Base-by-base conservation (phyloP, 2,113 vertebrate species). In the Macroglossus sobrinus region DNA sequence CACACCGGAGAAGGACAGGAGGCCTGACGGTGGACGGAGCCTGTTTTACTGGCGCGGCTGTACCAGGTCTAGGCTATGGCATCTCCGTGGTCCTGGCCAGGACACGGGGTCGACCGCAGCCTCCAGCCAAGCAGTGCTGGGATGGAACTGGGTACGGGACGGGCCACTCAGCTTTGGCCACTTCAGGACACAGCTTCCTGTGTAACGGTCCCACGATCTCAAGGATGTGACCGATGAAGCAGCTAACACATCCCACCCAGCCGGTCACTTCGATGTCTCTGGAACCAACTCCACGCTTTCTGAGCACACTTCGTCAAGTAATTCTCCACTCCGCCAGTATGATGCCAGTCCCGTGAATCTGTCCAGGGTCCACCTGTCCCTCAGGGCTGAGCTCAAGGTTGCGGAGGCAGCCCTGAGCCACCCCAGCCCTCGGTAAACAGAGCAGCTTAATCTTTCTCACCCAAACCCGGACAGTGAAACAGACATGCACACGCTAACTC, bases 1-100 rank as follows among this genome's bases (percentile, higher is more conserved):
- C 14, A 0, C 16, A 0, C 0, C 33, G 76, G 43, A 55, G 57
- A 4, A 2, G 80, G 76, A 38, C 0, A 35, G 75, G 87, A 21
- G 91, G 71, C 89, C n/a, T 33, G 50, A 19, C 47, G 0, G 0
- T 8, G 0, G 0, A 10, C 30, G 74, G 26, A 59, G 79, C n/a
- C 64, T 68, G 33, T 47, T 13, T 8, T 2, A 26, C 15, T 22
- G 55, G 38, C 45, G 47, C 11, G 19, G 40, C 22, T 72, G 84
- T 45, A 11, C 72, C 21, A 79, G 38, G 69, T 33, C 69, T 4
- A n/a, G 24, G 64, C 11, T 47, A 7, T 1, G 75, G 19, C 0
- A 35, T 47, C 69, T 50, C n/a, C 26, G 18, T 0, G 5, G 57
- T 50, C 66, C 26, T 21, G 6, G 22, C 15, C 69, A 63, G 63